Base-by-base conservation (phyloP, 2,113 vertebrate species). In the Gymnocephalus cernua region DNA sequence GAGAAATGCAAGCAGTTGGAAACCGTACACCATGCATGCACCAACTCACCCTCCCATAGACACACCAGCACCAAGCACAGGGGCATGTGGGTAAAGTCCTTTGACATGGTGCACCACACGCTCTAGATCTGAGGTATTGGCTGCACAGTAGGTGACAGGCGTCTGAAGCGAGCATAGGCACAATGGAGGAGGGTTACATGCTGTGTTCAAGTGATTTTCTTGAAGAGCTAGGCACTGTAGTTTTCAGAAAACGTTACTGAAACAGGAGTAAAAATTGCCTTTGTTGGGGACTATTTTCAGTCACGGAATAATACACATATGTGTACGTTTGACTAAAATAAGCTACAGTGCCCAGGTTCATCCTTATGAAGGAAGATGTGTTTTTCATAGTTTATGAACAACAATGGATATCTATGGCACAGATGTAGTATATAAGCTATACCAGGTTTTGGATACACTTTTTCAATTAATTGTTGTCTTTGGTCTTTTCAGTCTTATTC, bases 41-140 rank as follows among this genome's bases (percentile, higher is more conserved):
- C 38, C 27, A 16, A 88, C 95, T 96, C 89, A 97, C 97, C 96
- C 96, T 90, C 97, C 96, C 41, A 97, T 77, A 47, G 97, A 97
- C n/a, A 97, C 92, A 27, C 97, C 96, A 15, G 93, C 92, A 2
- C 96, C 96, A 62, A 96, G 86, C 78, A 96, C 66, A 1, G 95
- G 95, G 8, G 96, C 92, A 5, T 70, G 64, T 3, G 96, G 89
- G 80, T 89, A 89, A 2, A 79, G 76, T 29, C 47, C 67, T 83
- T 92, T 94, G n/a, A 96, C 92, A 65, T 97, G 96, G 0, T 63
- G 63, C 84, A 97, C 85, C 7, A 93, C 96, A 2, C 25, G 73
- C 85, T 95, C 93, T 50, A 97, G 91, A 62, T 97, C 96, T 9
- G 96, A 93, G 0, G 96, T 97, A 59, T 92, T 92, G 61, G 94